Conservation (phyloP, 2,797 vertebrate genomes). For the Aldrovandia affinis region DNA sequence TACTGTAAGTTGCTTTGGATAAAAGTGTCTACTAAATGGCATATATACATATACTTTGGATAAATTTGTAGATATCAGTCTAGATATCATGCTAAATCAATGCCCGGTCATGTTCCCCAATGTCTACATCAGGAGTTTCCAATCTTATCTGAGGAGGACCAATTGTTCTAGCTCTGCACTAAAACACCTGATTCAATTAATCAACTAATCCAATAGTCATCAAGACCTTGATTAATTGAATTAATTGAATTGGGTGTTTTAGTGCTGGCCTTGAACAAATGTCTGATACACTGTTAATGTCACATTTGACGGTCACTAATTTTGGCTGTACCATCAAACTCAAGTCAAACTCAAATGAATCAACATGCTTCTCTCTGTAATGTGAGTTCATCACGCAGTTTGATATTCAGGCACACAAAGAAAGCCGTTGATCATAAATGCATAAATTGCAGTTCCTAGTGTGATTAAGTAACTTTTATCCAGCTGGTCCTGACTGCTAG, state of each 20-base stretch:
- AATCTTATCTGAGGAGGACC: no score
- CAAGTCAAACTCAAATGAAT: not conserved
- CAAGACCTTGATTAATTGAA: no score
- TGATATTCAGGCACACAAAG: conserved; percentile 1
- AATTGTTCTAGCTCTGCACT: no score
- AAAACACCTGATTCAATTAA: no score
- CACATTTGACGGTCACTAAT: not conserved
- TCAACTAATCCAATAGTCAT: no score
- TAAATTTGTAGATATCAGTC: not conserved
- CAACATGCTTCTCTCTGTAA: not conserved
- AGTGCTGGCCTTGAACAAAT: not conserved
- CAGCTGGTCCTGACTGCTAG: not conserved
- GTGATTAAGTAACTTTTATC: not conserved
- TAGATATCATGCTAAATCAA: not conserved
- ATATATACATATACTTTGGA: not conserved
- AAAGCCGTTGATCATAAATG: not conserved
- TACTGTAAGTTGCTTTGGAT: no score
- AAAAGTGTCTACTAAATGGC: no score
- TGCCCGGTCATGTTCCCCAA: no score
- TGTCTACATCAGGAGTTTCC: no score
- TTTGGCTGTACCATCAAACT: not conserved
- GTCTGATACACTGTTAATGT: not conserved
- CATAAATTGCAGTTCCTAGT: not conserved
- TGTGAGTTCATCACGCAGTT: not conserved
- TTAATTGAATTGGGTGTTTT: no score